phyloP scores from a whole-genome alignment of 2,888 invertebrate species.

The Acrobasis repandana region DNA sequence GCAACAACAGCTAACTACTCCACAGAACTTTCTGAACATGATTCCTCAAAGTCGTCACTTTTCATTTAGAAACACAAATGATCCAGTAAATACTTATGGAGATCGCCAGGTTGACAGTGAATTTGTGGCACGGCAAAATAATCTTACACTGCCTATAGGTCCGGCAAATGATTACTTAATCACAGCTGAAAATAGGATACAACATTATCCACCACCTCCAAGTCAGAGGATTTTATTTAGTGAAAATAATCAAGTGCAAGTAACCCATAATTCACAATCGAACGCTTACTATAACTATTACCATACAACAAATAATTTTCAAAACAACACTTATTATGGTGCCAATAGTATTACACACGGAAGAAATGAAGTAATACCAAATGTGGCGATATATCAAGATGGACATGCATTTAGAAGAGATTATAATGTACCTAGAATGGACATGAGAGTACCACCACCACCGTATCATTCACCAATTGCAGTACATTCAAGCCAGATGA shows the following conservation, averaged over 20 bases:
- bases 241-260: constrained; percentile 4
- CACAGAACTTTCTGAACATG: background rate
- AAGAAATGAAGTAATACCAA: background rate
- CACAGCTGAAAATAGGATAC: background rate
- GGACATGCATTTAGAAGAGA: background rate
- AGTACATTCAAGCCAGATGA: background rate
- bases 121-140: background rate
- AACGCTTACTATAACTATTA: background rate
- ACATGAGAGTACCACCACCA: constrained; percentile 1
- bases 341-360: background rate
- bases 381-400: background rate
- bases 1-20: background rate
- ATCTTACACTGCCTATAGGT: background rate
- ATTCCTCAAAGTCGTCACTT: background rate
- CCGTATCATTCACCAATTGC: background rate
- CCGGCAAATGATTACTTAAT: background rate
- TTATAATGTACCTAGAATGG: background rate
- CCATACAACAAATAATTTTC: background rate
- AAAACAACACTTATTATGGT: background rate
- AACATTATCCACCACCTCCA: background rate
- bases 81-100: background rate
- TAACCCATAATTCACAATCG: background rate
- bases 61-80: background rate
- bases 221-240: background rate
- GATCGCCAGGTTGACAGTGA: background rate